Conservation (phyloP, 2,113 vertebrate species). For the Megaleporinus macrocephalus region DNA sequence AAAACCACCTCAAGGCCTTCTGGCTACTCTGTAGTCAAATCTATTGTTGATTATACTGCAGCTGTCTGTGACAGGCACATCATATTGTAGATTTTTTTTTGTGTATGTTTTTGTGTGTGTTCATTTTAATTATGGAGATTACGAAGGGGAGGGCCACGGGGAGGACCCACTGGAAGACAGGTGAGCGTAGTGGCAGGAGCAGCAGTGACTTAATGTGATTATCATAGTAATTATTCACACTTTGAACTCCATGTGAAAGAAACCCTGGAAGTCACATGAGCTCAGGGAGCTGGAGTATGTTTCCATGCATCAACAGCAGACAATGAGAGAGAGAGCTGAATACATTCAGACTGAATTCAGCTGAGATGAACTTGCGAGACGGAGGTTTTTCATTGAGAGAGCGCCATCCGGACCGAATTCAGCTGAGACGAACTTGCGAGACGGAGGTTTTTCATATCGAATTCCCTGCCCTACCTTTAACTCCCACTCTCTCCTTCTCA, state of each 20-base stretch:
- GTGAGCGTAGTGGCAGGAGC: slow-evolving; percentile 72
- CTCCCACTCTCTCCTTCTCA: slow-evolving; percentile 66
- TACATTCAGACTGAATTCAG: slow-evolving; percentile 62
- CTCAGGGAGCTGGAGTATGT: slow-evolving; percentile 67
- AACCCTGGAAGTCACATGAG: slow-evolving; percentile 68
- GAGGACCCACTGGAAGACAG: slow-evolving; percentile 77
- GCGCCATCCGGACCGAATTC: slow-evolving; percentile 61
- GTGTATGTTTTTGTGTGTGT: slow-evolving; percentile 48
- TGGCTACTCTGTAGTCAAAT: slow-evolving; percentile 2
- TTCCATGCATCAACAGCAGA: slow-evolving; percentile 67
- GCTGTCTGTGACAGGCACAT: not conserved
- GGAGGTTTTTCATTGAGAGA: slow-evolving; percentile 59
- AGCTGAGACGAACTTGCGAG: slow-evolving; percentile 67
- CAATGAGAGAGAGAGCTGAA: slow-evolving; percentile 48
- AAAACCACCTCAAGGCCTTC: not conserved
- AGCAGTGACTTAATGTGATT: slow-evolving; percentile 68
- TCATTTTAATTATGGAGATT: slow-evolving; percentile 77
- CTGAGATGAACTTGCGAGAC: slow-evolving; percentile 67
- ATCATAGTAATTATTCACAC: slow-evolving; percentile 80
- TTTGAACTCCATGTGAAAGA: slow-evolving; percentile 71
- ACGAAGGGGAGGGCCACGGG: slow-evolving; percentile 68
- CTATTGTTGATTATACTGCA: slow-evolving; percentile 4
- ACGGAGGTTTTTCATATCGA: slow-evolving; percentile 60
- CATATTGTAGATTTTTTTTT: slow-evolving; percentile 17
- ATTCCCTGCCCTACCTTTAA: slow-evolving; percentile 64